Conservation (phyloP, 1,140 invertebrate species). For the Papilio dardanus region DNA sequence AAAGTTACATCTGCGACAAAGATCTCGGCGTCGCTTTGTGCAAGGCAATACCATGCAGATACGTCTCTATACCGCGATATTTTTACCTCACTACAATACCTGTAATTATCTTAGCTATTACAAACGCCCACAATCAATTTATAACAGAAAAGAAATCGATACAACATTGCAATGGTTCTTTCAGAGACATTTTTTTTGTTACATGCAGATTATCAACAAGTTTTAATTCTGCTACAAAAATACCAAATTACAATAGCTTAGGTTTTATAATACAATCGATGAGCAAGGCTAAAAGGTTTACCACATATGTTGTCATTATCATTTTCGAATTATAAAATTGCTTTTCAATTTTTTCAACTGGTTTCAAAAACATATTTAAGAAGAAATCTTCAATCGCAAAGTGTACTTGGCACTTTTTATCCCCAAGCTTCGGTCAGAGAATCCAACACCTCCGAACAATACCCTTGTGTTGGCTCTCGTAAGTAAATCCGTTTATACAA, state of each 20-base stretch:
- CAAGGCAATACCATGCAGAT: background rate
- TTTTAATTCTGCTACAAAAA: too few relatives aligned
- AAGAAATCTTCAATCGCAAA: background rate
- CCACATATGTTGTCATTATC: too few relatives aligned
- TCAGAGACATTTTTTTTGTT: background rate
- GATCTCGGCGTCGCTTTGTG: background rate
- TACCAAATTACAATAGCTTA: too few relatives aligned
- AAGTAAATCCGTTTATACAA: slow-evolving; percentile 5
- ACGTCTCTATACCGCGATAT: background rate
- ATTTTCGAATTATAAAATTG: too few relatives aligned
- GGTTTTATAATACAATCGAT: too few relatives aligned
- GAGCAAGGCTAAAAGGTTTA: too few relatives aligned
- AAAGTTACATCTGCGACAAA: background rate
- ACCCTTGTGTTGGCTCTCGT: background rate
- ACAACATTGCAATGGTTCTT: background rate
- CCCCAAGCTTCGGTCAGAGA: background rate
- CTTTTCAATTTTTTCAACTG: too few relatives aligned
- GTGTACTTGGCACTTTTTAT: background rate
- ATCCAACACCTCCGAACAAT: slow-evolving; percentile 24
- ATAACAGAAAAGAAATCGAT: background rate
- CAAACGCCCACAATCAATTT: background rate
- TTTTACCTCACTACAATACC: background rate
- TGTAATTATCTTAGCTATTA: background rate
- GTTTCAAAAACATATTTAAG: background rate
- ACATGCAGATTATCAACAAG: background rate